These are phyloP conservation scores for Ibidorhyncha struthersii DNA, from an alignment of 2,113 vertebrate species.

Conservation along the genomic window DNA sequence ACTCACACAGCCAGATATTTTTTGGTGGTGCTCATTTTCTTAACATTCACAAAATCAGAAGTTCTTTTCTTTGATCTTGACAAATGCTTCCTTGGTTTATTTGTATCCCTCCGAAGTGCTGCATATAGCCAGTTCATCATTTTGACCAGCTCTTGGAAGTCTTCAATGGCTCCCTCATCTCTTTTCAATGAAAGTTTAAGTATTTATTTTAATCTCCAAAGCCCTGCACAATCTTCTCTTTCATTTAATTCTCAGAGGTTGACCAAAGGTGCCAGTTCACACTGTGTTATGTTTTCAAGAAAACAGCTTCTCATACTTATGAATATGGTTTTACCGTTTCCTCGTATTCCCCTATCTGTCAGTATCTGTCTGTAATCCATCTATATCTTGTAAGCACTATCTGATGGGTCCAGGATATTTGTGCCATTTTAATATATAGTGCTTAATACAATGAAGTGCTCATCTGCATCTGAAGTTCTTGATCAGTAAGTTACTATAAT, in stretches of 20 bases:
- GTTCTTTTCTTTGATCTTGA: neutral
- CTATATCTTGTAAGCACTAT: neutral
- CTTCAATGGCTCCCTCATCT: neutral
- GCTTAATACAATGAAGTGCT: neutral
- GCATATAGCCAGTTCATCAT: neutral
- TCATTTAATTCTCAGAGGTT: neutral
- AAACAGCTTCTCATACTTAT: neutral
- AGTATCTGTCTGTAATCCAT: neutral
- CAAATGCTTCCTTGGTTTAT: neutral
- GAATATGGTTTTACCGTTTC: neutral
- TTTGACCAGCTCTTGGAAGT: neutral
- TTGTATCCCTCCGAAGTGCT: neutral
- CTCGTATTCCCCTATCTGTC: neutral
- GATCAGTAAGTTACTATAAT: neutral
- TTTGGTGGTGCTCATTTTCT: neutral
- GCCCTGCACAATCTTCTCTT: neutral
- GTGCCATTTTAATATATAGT: neutral
- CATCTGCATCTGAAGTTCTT: neutral
- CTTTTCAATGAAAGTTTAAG: neutral
- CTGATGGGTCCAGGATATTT: neutral
- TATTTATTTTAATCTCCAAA: neutral
- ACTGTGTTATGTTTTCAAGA: neutral
- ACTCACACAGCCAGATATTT: neutral
- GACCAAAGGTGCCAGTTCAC: neutral
- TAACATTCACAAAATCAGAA: neutral